Base-by-base conservation (phyloP, 2,888 invertebrate species). In the Dascillus cervinus region DNA sequence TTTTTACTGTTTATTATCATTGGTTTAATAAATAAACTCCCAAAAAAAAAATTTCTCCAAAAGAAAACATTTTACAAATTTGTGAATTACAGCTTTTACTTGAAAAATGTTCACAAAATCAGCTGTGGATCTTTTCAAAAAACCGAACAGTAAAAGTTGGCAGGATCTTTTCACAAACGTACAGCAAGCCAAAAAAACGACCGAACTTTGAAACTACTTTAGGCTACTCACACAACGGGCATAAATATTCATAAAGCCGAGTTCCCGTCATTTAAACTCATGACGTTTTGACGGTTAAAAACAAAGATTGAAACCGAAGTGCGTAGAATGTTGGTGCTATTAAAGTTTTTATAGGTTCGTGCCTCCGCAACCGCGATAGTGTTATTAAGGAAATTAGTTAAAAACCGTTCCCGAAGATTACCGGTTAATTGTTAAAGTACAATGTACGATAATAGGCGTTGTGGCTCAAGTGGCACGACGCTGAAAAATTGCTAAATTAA, bases 191-290 rank as follows among this genome's bases (percentile, higher is more conserved):
- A n/a, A n/a, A n/a, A n/a, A n/a, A n/a, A n/a, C n/a, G n/a, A n/a
- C n/a, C n/a, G n/a, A n/a, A n/a, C n/a, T n/a, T n/a, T n/a, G n/a
- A 32, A 36, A 36, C 36, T 32, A 36, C 27, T 31, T 36, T 31
- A 35, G 22, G 28, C 23, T n/a, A n/a, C 26, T 14, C 24, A 12
- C 19, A 22, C 29, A 32, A 29, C 32, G 26, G 21, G 28, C 24
- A 37, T 37, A 32, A 37, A 37, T 37, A 37, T 37, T 37, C 37
- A 37, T 37, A 37, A 29, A 32, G 32, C 5, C 37, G 22, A 20
- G 21, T 15, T 14, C 22, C 30, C 31, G 27, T 35, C 31, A 31
- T 31, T 23, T 22, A 11, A 10, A 32, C 13, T 26, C n/a, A n/a
- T 37, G 37, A 37, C 32, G 26, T 37, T 29, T 37, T 32, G 37